These are phyloP conservation scores for Parotocinclus haroldoi DNA, from an alignment of 2,797 vertebrate genomes.

Conservation along the genomic window DNA sequence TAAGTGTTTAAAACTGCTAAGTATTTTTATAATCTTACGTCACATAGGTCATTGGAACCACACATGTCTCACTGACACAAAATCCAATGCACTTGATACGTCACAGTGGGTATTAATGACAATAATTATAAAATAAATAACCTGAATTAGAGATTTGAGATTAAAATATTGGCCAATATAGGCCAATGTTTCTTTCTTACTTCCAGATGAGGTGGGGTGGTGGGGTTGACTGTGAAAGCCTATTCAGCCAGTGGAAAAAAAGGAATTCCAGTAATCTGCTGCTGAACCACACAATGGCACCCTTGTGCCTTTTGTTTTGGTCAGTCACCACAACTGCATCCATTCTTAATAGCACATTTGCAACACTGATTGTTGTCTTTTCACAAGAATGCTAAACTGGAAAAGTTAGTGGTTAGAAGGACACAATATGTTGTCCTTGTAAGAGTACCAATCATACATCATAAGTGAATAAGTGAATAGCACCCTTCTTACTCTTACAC, in stretches of 20 bases:
- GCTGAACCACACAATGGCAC: conserved; percentile 78
- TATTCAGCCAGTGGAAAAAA: conserved; percentile 69
- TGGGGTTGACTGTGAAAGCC: conserved; percentile 54
- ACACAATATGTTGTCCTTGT: background rate
- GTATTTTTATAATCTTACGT: background rate
- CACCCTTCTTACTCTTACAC: too few relatives aligned
- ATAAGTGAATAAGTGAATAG: too few relatives aligned
- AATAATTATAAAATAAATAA: conserved; percentile 37
- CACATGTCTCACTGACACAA: conserved; percentile 1
- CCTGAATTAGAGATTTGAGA: conserved; percentile 38
- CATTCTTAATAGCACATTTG: conserved; percentile 50
- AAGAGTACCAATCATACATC: too few relatives aligned
- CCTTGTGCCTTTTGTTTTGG: conserved; percentile 74
- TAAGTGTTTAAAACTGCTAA: background rate
- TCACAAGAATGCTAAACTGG: conserved; percentile 19
- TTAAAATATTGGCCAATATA: conserved; percentile 51
- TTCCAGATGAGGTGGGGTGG: conserved; percentile 37
- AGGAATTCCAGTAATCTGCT: conserved; percentile 79
- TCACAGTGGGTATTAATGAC: conserved; percentile 9
- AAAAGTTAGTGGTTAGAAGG: conserved; percentile 19
- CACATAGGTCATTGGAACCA: background rate
- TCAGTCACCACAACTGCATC: conserved; percentile 62
- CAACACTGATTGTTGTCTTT: conserved; percentile 37
- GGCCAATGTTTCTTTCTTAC: conserved; percentile 39
- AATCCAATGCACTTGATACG: background rate